Conservation (phyloP, 2,888 invertebrate species). For the Nomada fucata region DNA sequence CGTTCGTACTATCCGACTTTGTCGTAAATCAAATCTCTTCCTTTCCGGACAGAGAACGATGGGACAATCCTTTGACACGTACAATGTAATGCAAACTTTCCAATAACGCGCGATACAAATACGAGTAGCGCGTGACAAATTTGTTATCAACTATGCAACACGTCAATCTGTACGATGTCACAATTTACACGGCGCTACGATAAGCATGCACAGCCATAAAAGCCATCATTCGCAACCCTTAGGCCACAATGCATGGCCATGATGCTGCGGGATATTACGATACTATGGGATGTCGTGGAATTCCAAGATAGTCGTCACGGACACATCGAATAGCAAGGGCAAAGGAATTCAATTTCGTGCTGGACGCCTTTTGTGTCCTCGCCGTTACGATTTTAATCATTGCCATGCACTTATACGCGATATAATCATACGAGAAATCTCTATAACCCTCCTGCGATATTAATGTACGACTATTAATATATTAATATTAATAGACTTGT, state of each 20-base stretch:
- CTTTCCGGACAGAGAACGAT: too few species aligned
- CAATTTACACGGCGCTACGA: slow-evolving; percentile 19
- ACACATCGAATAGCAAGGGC: slow-evolving; percentile 37
- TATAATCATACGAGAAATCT: too few species aligned
- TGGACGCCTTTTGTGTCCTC: slow-evolving; percentile 59
- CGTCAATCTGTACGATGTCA: slow-evolving; percentile 25
- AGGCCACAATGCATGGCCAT: slow-evolving; percentile 53
- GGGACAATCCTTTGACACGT: too few species aligned
- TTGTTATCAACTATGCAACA: slow-evolving; percentile 8
- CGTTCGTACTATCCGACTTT: too few species aligned
- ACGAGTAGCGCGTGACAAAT: slow-evolving; percentile 1
- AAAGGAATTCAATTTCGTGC: slow-evolving; percentile 71
- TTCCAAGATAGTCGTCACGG: slow-evolving; percentile 72
- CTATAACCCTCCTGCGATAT: too few species aligned
- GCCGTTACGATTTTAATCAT: slow-evolving; percentile 34
- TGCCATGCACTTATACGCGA: slow-evolving; percentile 47
- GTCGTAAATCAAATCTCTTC: too few species aligned
- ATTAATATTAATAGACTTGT: too few species aligned
- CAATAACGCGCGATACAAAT: neutral
- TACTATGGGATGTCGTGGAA: slow-evolving; percentile 75
- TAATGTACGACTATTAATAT: too few species aligned
- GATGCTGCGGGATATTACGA: slow-evolving; percentile 73
- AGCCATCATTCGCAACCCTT: slow-evolving; percentile 43
- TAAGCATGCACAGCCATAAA: slow-evolving; percentile 25
- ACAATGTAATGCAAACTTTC: neutral